Evolutionary conservation across 1,140 invertebrate genomes (phyloP), one percentile per base, ranked within the genome.

Genomic region (Nomia melanderi): DNA sequence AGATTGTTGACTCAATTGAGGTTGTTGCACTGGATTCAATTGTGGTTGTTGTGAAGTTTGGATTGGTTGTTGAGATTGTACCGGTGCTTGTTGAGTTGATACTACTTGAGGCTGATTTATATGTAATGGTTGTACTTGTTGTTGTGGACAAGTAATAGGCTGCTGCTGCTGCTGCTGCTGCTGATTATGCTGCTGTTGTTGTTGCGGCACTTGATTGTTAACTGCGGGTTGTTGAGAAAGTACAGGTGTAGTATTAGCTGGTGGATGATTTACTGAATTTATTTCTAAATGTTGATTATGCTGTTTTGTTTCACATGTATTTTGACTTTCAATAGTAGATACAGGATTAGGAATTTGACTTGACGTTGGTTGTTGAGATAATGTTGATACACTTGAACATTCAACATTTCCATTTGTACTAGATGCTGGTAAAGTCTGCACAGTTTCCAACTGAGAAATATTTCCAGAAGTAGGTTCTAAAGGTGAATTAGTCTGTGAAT

Each of bases 331-430:
- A 17, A 88, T 85, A 56, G 77, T 85, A 23, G 89, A 83, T 50
- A 86, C 83, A 8, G 89, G 79, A 69, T 79, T 87, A 27, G 77
- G 82, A 12, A 83, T 62, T 20, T 78, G 77, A 60, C 50, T 83
- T 20, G 69, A 63, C 2, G 86, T 69, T 17, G 83, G 50, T 29
- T 81, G 85, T 64, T 90, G 88, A 36, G 89, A 74, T 54, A 90
- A 81, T 8, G 90, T 78, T 7, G 90, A 84, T n/a, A 78, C 65
- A 29, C 53, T 85, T 47, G 77, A 72, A 62, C 90, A 89, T 9
- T 92, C 90, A 12, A 90, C 65, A 64, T 84, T 91, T 41, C 88
- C 91, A 65, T 89, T 91, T 39, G 91, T 92, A 81, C 91, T 92
- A 14, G 91, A 89, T 25, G 88, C 86, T 56, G 91, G 91, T 63